phyloP scores from a whole-genome alignment of 1,140 invertebrate genomes.

The Cotesia vestalis region DNA sequence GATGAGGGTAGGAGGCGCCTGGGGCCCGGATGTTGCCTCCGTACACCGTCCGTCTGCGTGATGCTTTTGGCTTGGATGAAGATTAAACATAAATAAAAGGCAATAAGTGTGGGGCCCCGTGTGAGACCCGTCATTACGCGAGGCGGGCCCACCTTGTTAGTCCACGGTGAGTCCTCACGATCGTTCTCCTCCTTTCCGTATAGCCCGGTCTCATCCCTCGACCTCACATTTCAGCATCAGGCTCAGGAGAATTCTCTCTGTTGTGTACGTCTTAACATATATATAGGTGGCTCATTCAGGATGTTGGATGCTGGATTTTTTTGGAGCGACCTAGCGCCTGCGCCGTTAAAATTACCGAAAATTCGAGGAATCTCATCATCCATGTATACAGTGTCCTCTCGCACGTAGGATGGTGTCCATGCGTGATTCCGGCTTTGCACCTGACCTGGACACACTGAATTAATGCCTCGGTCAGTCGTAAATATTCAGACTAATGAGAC shows the following conservation, averaged over 20 bases:
- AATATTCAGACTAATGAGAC: slow-evolving; percentile 28
- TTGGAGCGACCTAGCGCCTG: slow-evolving; percentile 60
- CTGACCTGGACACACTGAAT: slow-evolving; percentile 30
- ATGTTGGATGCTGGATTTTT: slow-evolving; percentile 35
- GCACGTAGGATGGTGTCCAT: slow-evolving; percentile 11
- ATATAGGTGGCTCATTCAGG: slow-evolving; percentile 54
- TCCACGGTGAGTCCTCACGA: slow-evolving; percentile 51
- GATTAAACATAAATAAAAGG: slow-evolving; percentile 67
- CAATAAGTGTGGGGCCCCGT: slow-evolving; percentile 65
- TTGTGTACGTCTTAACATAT: slow-evolving; percentile 16
- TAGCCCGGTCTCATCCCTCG: slow-evolving; percentile 37
- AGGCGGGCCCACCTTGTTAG: slow-evolving; percentile 67
- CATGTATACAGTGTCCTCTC: slow-evolving; percentile 18
- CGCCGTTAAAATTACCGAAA: slow-evolving; percentile 65
- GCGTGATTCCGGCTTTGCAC: slow-evolving; percentile 30
- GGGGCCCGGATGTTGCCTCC: slow-evolving; percentile 61
- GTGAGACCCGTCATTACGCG: slow-evolving; percentile 66
- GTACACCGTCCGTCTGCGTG: slow-evolving; percentile 41
- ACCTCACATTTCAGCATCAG: slow-evolving; percentile 23
- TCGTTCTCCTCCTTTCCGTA: slow-evolving; percentile 42
- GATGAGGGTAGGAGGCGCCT: slow-evolving; percentile 41
- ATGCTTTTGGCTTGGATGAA: slow-evolving; percentile 43
- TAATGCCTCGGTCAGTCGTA: slow-evolving; percentile 28
- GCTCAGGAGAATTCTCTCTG: neutral
- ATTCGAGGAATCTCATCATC: slow-evolving; percentile 60